Percentiles rank a stretch among this genome's conserved stretches.
phyloP scores from a whole-genome alignment of 2,113 vertebrate genomes.

The Pantherophis guttatus region DNA sequence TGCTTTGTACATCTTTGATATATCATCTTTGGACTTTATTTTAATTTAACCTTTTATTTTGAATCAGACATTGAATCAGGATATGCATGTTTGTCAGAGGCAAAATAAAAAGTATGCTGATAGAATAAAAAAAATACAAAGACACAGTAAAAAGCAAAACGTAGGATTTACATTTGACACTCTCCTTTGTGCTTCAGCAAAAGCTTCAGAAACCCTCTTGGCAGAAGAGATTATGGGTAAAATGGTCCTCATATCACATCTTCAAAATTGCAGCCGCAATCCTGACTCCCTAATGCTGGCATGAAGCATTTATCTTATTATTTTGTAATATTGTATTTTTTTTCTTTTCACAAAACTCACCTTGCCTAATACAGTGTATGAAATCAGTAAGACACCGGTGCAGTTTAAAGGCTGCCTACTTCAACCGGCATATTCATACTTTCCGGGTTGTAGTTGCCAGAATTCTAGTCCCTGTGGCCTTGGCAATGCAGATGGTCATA shows the following conservation, averaged over 20 bases:
- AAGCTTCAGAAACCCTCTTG: not conserved
- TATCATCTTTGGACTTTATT: not conserved
- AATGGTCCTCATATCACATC: not conserved
- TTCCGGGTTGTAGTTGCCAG: not conserved
- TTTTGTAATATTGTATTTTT: not conserved
- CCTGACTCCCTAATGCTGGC: not conserved
- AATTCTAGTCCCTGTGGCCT: not conserved
- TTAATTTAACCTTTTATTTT: not conserved
- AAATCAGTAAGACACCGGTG: not conserved
- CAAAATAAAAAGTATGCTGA: not conserved
- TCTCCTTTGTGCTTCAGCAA: not conserved
- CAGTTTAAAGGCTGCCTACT: not conserved
- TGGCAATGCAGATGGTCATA: not conserved
- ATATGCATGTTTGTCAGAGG: not conserved
- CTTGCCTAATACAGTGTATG: not conserved
- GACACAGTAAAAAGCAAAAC: not conserved
- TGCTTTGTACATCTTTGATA: not conserved
- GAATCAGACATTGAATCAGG: not conserved
- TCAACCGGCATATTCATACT: not conserved
- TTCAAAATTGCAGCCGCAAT: not conserved
- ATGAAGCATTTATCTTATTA: not conserved
- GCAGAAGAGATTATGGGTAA: not conserved
- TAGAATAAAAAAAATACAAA: not conserved
- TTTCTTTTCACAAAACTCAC: not conserved
- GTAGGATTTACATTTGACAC: not conserved